Base-by-base conservation (phyloP, 2,888 invertebrate genomes). In the Chromoteleia sp. region DNA sequence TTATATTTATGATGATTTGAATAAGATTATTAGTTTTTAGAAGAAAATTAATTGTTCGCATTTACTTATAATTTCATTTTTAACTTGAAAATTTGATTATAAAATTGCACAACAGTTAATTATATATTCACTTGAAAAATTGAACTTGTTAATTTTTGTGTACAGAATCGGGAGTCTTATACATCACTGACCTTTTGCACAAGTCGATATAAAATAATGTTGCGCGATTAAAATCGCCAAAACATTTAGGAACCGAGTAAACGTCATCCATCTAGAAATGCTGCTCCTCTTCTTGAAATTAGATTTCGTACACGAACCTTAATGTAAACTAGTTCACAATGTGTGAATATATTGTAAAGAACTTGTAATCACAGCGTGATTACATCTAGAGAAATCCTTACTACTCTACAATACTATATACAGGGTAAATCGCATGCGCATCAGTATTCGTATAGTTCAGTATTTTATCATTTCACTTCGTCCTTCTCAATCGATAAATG, bases 251-350 rank as follows among this genome's bases (percentile, higher is more conserved):
- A 70, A 54, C 48, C 61, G 73, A 71, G 29, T 33, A 81, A 81
- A 81, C 81, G 65, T 81, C 81, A 76, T 76, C 81, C 81, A 81
- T 81, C 81, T 77, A 77, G 61, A 77, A 81, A 59, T 77, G 10
- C 43, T 50, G 30, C 36, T 73, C 45, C 76, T 36, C 19, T 59
- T 77, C 61, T 39, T 17, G 56, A 68, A 81, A 68, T 67, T 25
- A 50, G 39, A 77, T 67, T 65, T 50, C 43, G 56, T 75, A 48
- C 19, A 43, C 39, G 39, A 68, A 45, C 8, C 10, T 56, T 33
- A 59, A 39, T 41, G 33, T 52, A 58, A 52, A 68, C 45, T 75
- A 30, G 8, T 48, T 54, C 21, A 70, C n/a, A n/a, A n/a, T n/a
- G n/a, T n/a, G n/a, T n/a, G n/a, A n/a, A n/a, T n/a, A 4, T 8